These are phyloP conservation scores for Cryptus viduatorius DNA, from an alignment of 2,888 invertebrate genomes.

Conservation along the genomic window DNA sequence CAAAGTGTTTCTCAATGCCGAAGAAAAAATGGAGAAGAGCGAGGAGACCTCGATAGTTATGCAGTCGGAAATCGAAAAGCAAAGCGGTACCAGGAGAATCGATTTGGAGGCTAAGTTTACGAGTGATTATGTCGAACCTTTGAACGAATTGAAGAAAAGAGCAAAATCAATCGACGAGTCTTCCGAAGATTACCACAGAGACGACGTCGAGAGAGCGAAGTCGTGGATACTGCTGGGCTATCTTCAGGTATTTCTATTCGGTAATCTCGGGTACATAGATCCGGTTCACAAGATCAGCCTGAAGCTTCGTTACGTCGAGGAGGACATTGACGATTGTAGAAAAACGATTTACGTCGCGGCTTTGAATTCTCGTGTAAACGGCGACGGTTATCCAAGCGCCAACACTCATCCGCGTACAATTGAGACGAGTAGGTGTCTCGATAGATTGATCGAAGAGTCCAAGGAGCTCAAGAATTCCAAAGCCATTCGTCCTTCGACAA, in stretches of 20 bases:
- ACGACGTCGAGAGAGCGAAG: conserved; percentile 73
- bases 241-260: conserved; percentile 78
- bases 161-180: conserved; percentile 16
- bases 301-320: conserved; percentile 89
- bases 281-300: conserved; percentile 92
- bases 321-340: conserved; percentile 89
- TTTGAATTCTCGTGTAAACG: conserved; percentile 85
- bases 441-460: conserved; percentile 68
- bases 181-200: conserved; percentile 35
- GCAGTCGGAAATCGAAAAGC: conserved; percentile 40
- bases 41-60: conserved; percentile 25
- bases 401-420: conserved; percentile 77
- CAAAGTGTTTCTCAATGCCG: conserved; percentile 70
- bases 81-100: conserved; percentile 14
- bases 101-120: conserved; percentile 58
- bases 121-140: conserved; percentile 60
- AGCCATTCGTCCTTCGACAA: conserved; percentile 76
- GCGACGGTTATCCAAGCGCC: conserved; percentile 80
- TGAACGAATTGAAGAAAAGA: conserved; percentile 61
- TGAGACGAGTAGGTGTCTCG: conserved; percentile 68
- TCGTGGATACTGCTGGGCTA: conserved; percentile 80
- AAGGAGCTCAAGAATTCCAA: conserved; percentile 73
- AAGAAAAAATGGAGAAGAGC: conserved; percentile 62
- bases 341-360: conserved; percentile 87
- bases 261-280: conserved; percentile 88